Percentiles rank a stretch among this genome's conserved stretches.
Conservation (phyloP, 37 sponge, comb jelly and placozoan genomes). For the Petrosia ficiformis region DNA sequence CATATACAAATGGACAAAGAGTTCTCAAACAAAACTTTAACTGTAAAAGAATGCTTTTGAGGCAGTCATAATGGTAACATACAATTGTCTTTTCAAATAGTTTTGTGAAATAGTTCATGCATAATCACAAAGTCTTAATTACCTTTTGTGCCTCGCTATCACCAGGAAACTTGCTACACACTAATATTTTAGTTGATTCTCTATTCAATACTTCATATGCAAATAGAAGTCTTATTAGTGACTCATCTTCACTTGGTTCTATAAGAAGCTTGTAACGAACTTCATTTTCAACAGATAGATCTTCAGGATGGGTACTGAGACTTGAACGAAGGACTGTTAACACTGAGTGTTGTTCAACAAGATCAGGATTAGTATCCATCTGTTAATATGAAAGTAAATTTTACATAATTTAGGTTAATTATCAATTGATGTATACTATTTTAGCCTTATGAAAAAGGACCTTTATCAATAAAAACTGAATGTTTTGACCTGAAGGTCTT, state of each 20-base stretch:
- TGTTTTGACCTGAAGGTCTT: too few species aligned
- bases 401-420: neutral
- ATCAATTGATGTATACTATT: too few species aligned
- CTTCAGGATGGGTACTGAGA: neutral
- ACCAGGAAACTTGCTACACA: neutral
- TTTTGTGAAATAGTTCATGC: too few species aligned
- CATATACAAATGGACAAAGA: too few species aligned
- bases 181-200: neutral
- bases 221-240: slow-evolving; percentile 1
- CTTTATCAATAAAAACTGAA: too few species aligned
- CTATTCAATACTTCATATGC: neutral
- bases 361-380: neutral
- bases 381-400: neutral
- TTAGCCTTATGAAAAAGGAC: too few species aligned
- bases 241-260: slow-evolving; percentile 67
- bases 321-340: neutral
- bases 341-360: neutral
- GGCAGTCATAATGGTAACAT: too few species aligned
- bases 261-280: slow-evolving; percentile 70
- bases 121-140: too few species aligned
- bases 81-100: too few species aligned
- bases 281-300: neutral
- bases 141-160: slow-evolving; percentile 7
- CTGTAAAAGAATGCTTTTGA: too few species aligned
- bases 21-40: too few species aligned